Conservation (phyloP, 2,888 invertebrate species). For the Poecilobothrus nobilitatus region DNA sequence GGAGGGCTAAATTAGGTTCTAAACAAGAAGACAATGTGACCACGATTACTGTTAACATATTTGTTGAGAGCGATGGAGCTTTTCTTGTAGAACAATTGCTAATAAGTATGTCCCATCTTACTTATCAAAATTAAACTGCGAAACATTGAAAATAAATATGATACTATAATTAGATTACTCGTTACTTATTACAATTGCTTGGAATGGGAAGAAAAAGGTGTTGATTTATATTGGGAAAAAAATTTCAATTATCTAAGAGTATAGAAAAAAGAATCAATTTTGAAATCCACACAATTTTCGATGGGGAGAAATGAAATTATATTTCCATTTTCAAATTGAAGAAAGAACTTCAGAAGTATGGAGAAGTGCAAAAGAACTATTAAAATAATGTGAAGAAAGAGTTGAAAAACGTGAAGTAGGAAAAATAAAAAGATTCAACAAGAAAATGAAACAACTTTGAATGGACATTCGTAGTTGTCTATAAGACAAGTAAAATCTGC, state of each 20-base stretch:
- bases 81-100: slow-evolving; percentile 54
- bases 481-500: slow-evolving; percentile 60
- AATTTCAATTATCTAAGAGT: slow-evolving; percentile 68
- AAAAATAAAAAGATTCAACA: slow-evolving; percentile 69
- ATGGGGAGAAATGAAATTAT: slow-evolving; percentile 96
- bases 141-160: slow-evolving; percentile 32
- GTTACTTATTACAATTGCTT: slow-evolving; percentile 49
- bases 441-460: slow-evolving; percentile 72
- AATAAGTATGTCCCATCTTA: slow-evolving; percentile 11
- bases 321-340: slow-evolving; percentile 69
- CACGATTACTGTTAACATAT: slow-evolving; percentile 46
- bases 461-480: slow-evolving; percentile 82
- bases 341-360: slow-evolving; percentile 75
- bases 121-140: slow-evolving; percentile 27
- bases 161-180: slow-evolving; percentile 39
- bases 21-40: slow-evolving; percentile 37
- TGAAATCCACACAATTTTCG: slow-evolving; percentile 87
- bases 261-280: slow-evolving; percentile 73
- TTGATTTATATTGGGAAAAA: slow-evolving; percentile 66
- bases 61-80: slow-evolving; percentile 74
- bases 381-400: slow-evolving; percentile 62
- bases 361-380: slow-evolving; percentile 68
- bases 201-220: slow-evolving; percentile 62
- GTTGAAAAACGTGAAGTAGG: slow-evolving; percentile 59
- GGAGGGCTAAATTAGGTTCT: slow-evolving; percentile 52